A percentile compares a stretch with the other conserved stretches of the same genome.
Evolutionary conservation across 2,888 invertebrate genomes (phyloP).

Genomic region (Apocheima hispidaria): DNA sequence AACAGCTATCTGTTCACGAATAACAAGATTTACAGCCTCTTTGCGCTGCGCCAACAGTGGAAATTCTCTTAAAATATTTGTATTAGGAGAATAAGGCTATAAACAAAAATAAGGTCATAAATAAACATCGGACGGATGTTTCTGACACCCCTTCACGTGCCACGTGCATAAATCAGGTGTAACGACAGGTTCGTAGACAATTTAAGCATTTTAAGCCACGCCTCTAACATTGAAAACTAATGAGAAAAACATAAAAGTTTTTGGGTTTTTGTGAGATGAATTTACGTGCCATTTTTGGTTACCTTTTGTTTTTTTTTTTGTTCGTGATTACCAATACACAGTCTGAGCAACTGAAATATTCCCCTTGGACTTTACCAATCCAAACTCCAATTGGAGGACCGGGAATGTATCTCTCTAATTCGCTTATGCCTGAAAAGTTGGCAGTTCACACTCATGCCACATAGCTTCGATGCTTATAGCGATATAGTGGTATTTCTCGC

Average conservation of each 20-base stretch:
- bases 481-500: no score
- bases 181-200: constrained; percentile 50
- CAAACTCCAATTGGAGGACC: no score
- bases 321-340: no score
- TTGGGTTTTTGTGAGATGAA: no score
- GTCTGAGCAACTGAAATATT: no score
- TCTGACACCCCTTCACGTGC: constrained; percentile 63
- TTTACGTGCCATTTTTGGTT: no score
- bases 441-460: no score
- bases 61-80: constrained; percentile 48
- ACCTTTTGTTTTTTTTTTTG: no score
- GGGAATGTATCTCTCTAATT: no score
- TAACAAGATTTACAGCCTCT: constrained; percentile 31
- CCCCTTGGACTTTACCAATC: no score
- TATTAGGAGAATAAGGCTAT: constrained; percentile 54
- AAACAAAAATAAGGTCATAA: constrained; percentile 65
- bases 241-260: neutral
- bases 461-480: no score
- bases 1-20: constrained; percentile 7
- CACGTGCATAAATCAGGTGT: constrained; percentile 65
- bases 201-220: constrained; percentile 9
- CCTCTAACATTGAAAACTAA: constrained; percentile 3
- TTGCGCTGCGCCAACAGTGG: constrained; percentile 31
- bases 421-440: no score
- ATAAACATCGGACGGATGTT: constrained; percentile 61